A percentile compares a stretch with the other conserved stretches of the same genome.
Conservation (phyloP, 2,888 invertebrate species). For the Microplitis deprimator region DNA sequence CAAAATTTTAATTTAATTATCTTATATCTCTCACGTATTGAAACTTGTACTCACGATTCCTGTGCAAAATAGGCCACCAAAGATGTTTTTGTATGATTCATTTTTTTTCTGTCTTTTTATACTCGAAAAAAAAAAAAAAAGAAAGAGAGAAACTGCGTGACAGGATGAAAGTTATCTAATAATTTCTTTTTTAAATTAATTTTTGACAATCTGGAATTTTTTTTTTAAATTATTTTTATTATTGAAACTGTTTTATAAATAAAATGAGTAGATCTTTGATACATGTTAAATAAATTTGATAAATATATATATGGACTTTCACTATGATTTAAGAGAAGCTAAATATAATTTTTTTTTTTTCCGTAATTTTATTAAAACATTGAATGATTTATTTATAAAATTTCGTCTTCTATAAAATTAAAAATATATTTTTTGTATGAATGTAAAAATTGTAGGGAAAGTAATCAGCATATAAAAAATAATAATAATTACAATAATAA, state of each 20-base stretch:
- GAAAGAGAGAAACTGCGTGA: conserved; percentile 23
- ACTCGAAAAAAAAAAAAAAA: conserved; percentile 16
- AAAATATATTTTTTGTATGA: conserved; percentile 47
- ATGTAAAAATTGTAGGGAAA: conserved; percentile 57
- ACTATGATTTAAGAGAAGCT: too few relatives aligned
- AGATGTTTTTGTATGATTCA: conserved; percentile 56
- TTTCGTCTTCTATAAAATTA: conserved; percentile 24
- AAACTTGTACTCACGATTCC: conserved; percentile 42
- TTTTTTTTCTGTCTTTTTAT: conserved; percentile 46
- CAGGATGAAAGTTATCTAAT: background rate
- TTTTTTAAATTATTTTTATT: background rate
- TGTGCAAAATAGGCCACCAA: conserved; percentile 65
- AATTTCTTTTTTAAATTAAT: background rate
- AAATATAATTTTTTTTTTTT: background rate
- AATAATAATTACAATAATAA: conserved; percentile 21
- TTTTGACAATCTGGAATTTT: background rate
- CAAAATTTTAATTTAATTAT: conserved; percentile 38
- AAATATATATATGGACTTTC: too few relatives aligned
- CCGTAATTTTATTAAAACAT: background rate
- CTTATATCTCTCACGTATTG: conserved; percentile 46
- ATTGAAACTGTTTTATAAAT: background rate
- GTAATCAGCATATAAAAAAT: conserved; percentile 41
- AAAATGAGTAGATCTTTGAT: too few relatives aligned
- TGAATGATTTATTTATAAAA: background rate
- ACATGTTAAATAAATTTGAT: too few relatives aligned